Conservation (phyloP, 2,888 invertebrate species). For the Xestia c-nigrum region DNA sequence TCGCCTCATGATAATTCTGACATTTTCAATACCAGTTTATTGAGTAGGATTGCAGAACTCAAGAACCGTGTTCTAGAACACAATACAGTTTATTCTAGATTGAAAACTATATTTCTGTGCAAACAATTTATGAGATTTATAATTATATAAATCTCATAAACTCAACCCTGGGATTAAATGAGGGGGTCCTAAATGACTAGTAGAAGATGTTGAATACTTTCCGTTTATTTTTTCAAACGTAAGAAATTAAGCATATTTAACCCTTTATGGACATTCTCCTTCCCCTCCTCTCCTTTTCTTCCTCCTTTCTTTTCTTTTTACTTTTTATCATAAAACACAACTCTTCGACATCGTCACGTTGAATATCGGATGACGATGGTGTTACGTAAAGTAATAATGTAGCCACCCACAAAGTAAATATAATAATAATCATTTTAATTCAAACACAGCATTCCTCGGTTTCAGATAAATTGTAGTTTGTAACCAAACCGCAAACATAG, state of each 20-base stretch:
- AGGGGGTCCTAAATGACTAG: background rate
- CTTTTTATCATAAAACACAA: background rate
- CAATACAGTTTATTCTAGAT: conserved; percentile 5
- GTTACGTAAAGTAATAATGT: background rate
- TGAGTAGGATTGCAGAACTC: background rate
- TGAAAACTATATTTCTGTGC: conserved; percentile 8
- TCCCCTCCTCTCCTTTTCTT: too few species aligned
- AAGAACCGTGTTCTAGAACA: background rate
- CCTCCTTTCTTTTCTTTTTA: too few species aligned
- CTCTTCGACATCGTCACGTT: conserved; percentile 8
- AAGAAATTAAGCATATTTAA: background rate
- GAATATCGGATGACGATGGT: conserved; percentile 23
- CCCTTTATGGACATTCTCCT: too few species aligned
- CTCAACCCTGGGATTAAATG: background rate
- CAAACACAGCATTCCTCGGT: conserved; percentile 23
- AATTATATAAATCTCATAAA: too few species aligned
- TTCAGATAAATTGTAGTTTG: conserved; percentile 30
- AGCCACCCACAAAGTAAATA: conserved; percentile 17
- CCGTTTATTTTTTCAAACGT: background rate
- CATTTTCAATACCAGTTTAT: conserved; percentile 17
- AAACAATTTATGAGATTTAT: background rate
- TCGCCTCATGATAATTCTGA: conserved; percentile 33
- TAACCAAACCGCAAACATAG: conserved; percentile 13
- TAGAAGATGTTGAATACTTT: background rate
- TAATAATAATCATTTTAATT: conserved; percentile 15